Conservation (phyloP, 2,888 invertebrate genomes). For the Heliconius aoede region DNA sequence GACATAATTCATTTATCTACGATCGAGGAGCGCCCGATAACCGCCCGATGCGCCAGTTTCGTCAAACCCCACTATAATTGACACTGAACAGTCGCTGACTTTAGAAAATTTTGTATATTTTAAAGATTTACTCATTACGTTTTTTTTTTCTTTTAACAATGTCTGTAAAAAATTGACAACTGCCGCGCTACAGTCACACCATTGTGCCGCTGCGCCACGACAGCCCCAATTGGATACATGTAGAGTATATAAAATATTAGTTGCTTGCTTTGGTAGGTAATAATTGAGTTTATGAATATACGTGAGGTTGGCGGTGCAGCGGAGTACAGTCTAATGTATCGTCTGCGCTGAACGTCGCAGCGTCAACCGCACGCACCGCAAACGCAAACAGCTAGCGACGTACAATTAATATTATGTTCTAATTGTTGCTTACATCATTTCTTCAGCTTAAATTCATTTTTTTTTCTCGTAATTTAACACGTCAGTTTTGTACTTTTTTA, state of each 20-base stretch:
- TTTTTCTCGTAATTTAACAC: no score
- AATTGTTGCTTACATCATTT: not conserved
- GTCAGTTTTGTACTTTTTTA: no score
- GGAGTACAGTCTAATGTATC: not conserved
- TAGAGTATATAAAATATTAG: not conserved
- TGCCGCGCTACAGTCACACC: no score
- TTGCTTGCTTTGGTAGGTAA: not conserved
- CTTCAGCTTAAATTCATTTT: not conserved
- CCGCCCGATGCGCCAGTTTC: slow-evolving; percentile 42
- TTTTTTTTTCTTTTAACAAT: not conserved
- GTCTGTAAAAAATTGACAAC: no score
- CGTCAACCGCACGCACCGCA: not conserved
- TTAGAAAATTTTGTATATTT: slow-evolving; percentile 18
- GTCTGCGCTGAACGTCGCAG: not conserved
- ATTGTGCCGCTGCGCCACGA: no score
- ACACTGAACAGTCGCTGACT: slow-evolving; percentile 24
- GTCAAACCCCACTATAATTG: slow-evolving; percentile 32
- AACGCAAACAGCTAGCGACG: not conserved
- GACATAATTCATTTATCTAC: slow-evolving; percentile 76
- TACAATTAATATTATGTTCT: slow-evolving; percentile 6
- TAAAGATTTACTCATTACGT: slow-evolving; percentile 5
- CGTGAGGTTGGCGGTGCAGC: not conserved
- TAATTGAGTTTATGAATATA: not conserved
- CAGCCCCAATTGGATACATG: no score
- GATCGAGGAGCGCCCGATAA: slow-evolving; percentile 62